A percentile compares a stretch with the other conserved stretches of the same genome.
Conservation (phyloP, 2,113 vertebrate genomes). For the Martes martes region DNA sequence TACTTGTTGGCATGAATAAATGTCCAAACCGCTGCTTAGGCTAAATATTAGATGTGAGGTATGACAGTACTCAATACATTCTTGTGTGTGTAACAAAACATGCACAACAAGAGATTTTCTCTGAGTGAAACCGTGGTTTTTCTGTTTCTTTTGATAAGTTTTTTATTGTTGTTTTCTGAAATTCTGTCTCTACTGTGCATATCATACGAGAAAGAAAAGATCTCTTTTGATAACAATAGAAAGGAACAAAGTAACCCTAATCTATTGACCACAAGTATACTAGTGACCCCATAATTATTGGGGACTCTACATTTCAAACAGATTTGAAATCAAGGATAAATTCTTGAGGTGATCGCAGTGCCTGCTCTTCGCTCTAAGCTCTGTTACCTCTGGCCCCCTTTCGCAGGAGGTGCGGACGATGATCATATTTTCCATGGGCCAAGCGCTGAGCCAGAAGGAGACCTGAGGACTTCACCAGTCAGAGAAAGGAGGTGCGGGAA, state of each 20-base stretch:
- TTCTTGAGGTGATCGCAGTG: too few species aligned
- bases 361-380: neutral
- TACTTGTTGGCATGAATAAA: neutral
- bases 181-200: neutral
- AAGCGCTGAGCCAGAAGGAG: neutral
- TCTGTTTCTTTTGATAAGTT: neutral
- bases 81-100: neutral
- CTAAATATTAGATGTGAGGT: neutral
- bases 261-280: neutral
- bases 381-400: neutral
- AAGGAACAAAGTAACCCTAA: neutral
- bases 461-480: neutral
- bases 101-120: neutral
- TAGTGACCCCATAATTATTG: neutral
- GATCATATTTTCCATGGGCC: neutral
- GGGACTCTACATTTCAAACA: neutral
- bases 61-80: neutral
- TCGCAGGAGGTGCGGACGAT: neutral
- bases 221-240: neutral
- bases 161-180: conserved; percentile 21
- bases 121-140: neutral
- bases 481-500: neutral
- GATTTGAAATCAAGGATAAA: neutral
- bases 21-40: neutral
- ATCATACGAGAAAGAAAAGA: neutral